A percentile compares a stretch with the other conserved stretches of the same genome.
phyloP scores from a whole-genome alignment of 2,797 vertebrate species.

The Pygocentrus nattereri region DNA sequence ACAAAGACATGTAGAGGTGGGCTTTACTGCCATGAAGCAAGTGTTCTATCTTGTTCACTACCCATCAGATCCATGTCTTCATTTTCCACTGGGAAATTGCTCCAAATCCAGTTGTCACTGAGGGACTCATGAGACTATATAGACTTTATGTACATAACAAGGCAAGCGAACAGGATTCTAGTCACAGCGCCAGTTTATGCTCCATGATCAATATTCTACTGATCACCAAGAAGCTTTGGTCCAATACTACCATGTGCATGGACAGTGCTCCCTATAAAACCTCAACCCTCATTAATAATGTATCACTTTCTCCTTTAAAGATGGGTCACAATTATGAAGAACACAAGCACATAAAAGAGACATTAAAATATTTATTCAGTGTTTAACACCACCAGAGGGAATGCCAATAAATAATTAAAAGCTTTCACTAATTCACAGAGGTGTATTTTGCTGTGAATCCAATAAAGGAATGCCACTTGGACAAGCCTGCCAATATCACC shows the following conservation, averaged over 20 bases:
- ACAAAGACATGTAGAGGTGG: not conserved
- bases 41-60: not conserved
- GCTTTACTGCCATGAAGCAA: not conserved
- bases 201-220: slow-evolving; percentile 39
- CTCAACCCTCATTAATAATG: slow-evolving; percentile 41
- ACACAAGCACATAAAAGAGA: slow-evolving; percentile 24
- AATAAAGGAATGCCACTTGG: slow-evolving; percentile 19
- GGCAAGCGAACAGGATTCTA: slow-evolving; percentile 34
- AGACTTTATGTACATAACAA: slow-evolving; percentile 32
- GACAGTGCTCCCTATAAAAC: slow-evolving; percentile 20
- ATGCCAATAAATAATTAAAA: slow-evolving; percentile 43
- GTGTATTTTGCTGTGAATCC: slow-evolving; percentile 29
- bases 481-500: not conserved
- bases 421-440: slow-evolving; percentile 4
- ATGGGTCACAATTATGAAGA: slow-evolving; percentile 41
- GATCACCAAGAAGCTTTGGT: slow-evolving; percentile 10
- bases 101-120: slow-evolving; percentile 20
- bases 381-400: slow-evolving; percentile 30
- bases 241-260: slow-evolving; percentile 23
- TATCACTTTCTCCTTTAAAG: slow-evolving; percentile 39
- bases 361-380: slow-evolving; percentile 40
- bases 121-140: slow-evolving; percentile 11
- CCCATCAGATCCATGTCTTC: not conserved
- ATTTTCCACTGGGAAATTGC: slow-evolving; percentile 13
- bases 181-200: slow-evolving; percentile 43